Base-by-base conservation (phyloP, 1,140 invertebrate species). In the Stenopsyche tienmushanensis region DNA sequence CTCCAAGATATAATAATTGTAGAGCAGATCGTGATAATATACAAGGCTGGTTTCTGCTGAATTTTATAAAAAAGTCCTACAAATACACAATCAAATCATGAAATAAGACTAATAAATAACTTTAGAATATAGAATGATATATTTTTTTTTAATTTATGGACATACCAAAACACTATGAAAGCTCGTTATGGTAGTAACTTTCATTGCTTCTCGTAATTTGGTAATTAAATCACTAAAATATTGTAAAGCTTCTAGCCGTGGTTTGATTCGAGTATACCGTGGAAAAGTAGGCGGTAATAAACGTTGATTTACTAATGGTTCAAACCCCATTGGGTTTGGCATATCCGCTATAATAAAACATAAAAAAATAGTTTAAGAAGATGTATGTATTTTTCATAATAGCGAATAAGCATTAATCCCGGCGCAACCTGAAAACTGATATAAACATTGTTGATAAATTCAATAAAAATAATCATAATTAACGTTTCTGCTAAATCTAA, bases 251-350 rank as follows among this genome's bases (percentile, higher is more conserved):
- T 96, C 92, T 26, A 82, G 76, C 39, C 93, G 83, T 49, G 89
- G 88, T 70, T 93, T 93, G 71, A 98, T 96, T 78, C 93, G 91
- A 1, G 95, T 96, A 78, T 97, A 98, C 1, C 96, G 84, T 8
- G 97, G 97, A 83, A 99, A 99, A n/a, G 96, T 97, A 0, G 96
- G 96, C 39, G 96, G 96, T 24, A 98, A 80, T 25, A 97, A 82
- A 67, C 96, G 86, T 79, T 97, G 95, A 80, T 98, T 98, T 29
- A 97, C 90, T 75, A 96, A 86, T 18, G 96, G 94, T 75, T 98
- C 94, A 81, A 98, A 98, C 0, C 95, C 95, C 83, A 95, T 87
- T 0, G 84, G 82, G 71, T 85, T 85, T 2, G 83, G 84, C 9
- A 79, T 78, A 53, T 84, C 83, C 13, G 81, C 83, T 85, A 69